phyloP scores from a whole-genome alignment of 2,797 vertebrate genomes.

The Hydrophis major region DNA sequence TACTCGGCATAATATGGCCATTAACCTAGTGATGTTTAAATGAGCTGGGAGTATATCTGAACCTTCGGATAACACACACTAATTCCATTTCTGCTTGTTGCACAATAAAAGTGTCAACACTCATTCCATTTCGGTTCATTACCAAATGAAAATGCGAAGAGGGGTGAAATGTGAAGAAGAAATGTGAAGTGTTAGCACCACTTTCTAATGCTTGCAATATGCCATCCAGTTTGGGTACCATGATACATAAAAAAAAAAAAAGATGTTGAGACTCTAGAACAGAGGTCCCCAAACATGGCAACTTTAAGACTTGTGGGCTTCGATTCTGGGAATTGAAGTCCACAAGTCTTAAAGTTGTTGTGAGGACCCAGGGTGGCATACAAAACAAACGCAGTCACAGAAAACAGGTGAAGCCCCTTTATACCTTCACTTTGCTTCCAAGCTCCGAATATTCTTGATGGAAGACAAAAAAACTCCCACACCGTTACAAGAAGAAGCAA shows the following conservation, averaged over 20 bases:
- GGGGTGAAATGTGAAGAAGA: background rate
- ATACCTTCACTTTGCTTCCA: too few relatives aligned
- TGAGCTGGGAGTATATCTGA: background rate
- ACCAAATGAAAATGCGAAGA: background rate
- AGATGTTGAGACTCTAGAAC: background rate
- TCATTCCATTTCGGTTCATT: background rate
- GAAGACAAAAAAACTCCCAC: too few relatives aligned
- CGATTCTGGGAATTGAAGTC: too few relatives aligned
- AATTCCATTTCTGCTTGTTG: background rate
- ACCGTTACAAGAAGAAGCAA: too few relatives aligned
- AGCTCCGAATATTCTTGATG: too few relatives aligned
- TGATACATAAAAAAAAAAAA: background rate
- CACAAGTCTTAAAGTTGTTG: too few relatives aligned
- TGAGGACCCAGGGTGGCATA: too few relatives aligned
- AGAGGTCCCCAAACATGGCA: too few relatives aligned
- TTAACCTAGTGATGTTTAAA: constrained; percentile 1
- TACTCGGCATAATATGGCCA: background rate
- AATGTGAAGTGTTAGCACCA: background rate
- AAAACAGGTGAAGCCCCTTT: too few relatives aligned
- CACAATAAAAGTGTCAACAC: constrained; percentile 1
- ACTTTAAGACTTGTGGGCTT: too few relatives aligned
- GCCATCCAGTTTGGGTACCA: background rate
- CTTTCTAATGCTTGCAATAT: background rate
- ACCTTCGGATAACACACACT: background rate
- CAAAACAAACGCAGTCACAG: too few relatives aligned